Evolutionary conservation across 2,888 invertebrate genomes (phyloP), one percentile per base, ranked within the genome.

Genomic region (Parapristionchus giblindavisi): DNA sequence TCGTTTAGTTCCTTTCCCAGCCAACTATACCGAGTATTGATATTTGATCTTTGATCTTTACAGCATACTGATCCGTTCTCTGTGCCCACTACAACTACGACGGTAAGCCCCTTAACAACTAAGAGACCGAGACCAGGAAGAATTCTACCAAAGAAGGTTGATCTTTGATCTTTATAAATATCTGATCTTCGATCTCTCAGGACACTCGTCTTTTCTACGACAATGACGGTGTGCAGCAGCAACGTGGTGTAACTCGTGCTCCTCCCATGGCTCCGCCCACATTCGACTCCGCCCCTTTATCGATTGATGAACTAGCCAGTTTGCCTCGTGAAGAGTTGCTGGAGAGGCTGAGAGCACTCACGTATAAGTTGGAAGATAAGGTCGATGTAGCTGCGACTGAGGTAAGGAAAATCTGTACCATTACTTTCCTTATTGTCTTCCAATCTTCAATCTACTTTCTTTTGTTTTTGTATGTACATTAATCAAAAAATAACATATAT

Each of bases 301-400:
- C 70, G 6, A 56, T 71, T 27, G 70, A 71, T 38, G 70, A 71
- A 40, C 43, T 71, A 17, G 54, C 70, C 17, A n/a, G 29, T n/a
- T 40, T 71, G 0, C 70, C 70, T 1, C 36, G 70, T 21, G 70
- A 71, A 40, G 27, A 52, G n/a, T 36, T 71, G 3, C 56, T 71
- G 17, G 40, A 48, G 38, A 56, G 29, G 40, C 36, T 71, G 56
- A 54, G 38, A 40, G 70, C 24, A 21, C 68, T 68, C 17, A 14
- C 51, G 5, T 34, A 68, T n/a, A 17, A 29, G 40, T 54, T 71
- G 70, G 70, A 38, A 51, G 36, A 29, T 29, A 48, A 27, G 29
- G 70, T 52, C 21, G 56, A 71, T 29, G 56, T 24, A 8, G 14
- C n/a, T n/a, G n/a, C n/a, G n/a, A n/a, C n/a, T n/a, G n/a, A n/a